Base-by-base conservation (phyloP, 2,888 invertebrate species). In the Acholoe squamosa region DNA sequence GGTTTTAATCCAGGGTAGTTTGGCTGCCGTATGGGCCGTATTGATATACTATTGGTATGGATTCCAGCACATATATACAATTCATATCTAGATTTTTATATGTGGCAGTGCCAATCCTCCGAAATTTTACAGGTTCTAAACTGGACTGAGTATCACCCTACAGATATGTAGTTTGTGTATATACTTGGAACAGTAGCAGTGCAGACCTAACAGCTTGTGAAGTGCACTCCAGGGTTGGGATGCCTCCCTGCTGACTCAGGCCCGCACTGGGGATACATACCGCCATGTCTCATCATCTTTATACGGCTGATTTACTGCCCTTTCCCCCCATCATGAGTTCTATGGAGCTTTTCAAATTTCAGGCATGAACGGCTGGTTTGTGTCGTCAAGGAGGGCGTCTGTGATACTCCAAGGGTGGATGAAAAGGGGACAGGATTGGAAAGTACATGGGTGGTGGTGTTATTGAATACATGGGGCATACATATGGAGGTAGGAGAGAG, bases 231-330 rank as follows among this genome's bases (percentile, higher is more conserved):
- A 25, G 25, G 19, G 14, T 5, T 25, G 7, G 71, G 71, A 71
- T 71, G 19, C 71, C 71, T 71, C 12, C 28, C 31, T 14, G 25
- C 25, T 71, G 71, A 71, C 71, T 71, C 71, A 71, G 71, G 71
- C 19, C 71, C 28, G 14, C 28, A 25, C 28, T 25, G 71, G 71
- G 28, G 71, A 71, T 71, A 71, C 71, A 25, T 71, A 71, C 71
- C 71, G 71, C 71, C 71, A 71, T 28, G 71, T 28, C 71, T 28
- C 71, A 71, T 71, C 71, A 71, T 71, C 71, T 71, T 71, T 28
- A 71, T 25, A 25, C 31, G 31, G n/a, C 25, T 71, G 28, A 71
- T 71, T 71, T 71, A 71, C 28, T n/a, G 22, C 14, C 61, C 61
- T 61, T n/a, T n/a, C 61, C 14, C 25, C 28, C 71, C 28, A 25